phyloP scores from a whole-genome alignment of 2,113 vertebrate species.

The Vidua macroura region DNA sequence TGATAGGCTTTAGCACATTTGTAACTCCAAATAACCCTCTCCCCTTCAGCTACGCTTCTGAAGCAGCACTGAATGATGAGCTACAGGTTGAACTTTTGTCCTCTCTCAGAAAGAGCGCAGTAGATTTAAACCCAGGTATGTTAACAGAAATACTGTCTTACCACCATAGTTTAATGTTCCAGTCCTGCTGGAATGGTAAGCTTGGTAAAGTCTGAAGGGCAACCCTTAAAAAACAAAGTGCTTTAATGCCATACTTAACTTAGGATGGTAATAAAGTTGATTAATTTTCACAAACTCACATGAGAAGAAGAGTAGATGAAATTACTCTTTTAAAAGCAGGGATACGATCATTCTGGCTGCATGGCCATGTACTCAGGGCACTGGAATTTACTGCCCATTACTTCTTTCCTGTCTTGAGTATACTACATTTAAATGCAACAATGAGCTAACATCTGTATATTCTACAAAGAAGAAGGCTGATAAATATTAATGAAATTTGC shows the following conservation, averaged over 20 bases:
- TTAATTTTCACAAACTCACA: not conserved
- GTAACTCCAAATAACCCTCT: not conserved
- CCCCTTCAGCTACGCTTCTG: not conserved
- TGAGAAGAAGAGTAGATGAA: not conserved
- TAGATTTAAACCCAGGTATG: not conserved
- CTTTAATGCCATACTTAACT: not conserved
- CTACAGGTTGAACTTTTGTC: not conserved
- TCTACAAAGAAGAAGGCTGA: conserved; percentile 56
- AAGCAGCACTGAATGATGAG: not conserved
- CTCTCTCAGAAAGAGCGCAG: not conserved
- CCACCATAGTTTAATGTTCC: not conserved
- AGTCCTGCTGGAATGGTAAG: not conserved
- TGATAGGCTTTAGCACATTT: not conserved
- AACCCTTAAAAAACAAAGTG: not conserved
- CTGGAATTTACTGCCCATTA: conserved; percentile 57
- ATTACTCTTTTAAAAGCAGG: not conserved
- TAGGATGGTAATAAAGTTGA: not conserved
- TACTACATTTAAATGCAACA: conserved; percentile 65
- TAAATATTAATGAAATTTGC: conserved; percentile 72
- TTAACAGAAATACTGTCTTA: not conserved
- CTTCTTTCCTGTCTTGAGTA: conserved; percentile 43
- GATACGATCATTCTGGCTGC: not conserved
- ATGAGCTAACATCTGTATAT: conserved; percentile 65
- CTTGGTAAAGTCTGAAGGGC: not conserved
- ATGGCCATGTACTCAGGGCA: not conserved